A percentile compares a stretch with the other conserved stretches of the same genome.
Evolutionary conservation across 2,113 vertebrate genomes (phyloP).

Genomic region (Austrofundulus limnaeus): DNA sequence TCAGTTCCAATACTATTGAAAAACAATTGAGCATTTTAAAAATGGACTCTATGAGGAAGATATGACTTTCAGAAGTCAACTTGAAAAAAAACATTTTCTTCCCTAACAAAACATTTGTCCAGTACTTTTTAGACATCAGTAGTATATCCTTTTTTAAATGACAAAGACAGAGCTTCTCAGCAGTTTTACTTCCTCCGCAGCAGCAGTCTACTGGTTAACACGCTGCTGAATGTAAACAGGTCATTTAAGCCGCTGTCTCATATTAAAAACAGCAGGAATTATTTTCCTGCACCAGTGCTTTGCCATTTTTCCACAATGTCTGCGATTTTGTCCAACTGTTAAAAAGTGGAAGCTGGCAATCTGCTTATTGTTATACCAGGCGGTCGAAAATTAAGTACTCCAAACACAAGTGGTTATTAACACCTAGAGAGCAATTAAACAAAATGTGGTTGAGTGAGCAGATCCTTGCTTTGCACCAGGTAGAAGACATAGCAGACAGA

Average conservation of each 20-base stretch:
- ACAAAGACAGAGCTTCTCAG: constrained; percentile 1
- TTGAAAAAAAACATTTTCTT: not conserved
- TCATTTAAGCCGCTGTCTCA: constrained; percentile 39
- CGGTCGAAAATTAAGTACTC: constrained; percentile 69
- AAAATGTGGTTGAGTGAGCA: constrained; percentile 39
- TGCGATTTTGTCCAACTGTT: constrained; percentile 63
- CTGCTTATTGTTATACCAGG: constrained; percentile 61
- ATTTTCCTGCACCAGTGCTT: constrained; percentile 10
- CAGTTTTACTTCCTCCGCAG: constrained; percentile 1
- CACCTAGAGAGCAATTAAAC: constrained; percentile 73
- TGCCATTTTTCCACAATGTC: constrained; percentile 32
- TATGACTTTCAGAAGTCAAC: not conserved
- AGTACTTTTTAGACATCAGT: too few species aligned
- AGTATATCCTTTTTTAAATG: constrained; percentile 2
- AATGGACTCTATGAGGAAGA: too few species aligned
- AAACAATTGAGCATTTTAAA: not conserved
- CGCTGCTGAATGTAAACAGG: constrained; percentile 45
- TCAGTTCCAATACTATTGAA: too few species aligned
- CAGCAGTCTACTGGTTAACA: constrained; percentile 30
- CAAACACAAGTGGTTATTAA: constrained; percentile 67
- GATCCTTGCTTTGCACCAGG: constrained; percentile 62
- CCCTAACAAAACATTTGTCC: not conserved
- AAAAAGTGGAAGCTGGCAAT: constrained; percentile 44
- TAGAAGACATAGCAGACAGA: constrained; percentile 44
- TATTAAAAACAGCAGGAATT: constrained; percentile 49